phyloP scores from a whole-genome alignment of 92 coral and sea anemone species.

The Umimayanthus kanabou region DNA sequence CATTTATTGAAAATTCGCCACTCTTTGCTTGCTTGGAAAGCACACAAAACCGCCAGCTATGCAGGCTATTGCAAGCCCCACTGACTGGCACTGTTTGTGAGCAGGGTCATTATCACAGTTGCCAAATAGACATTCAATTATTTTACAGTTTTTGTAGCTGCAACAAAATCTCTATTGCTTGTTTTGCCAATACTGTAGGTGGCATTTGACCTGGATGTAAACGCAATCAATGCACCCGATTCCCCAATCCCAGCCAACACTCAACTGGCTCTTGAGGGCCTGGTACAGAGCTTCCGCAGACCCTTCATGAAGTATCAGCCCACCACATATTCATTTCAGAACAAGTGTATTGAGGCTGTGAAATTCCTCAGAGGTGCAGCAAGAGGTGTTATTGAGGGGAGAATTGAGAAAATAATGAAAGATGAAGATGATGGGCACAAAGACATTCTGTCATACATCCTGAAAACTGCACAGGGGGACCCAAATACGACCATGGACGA shows the following conservation, averaged over 20 bases:
- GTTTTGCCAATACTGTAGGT: constrained; percentile 34
- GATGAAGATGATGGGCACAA: constrained; percentile 58
- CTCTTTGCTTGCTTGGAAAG: too few species aligned
- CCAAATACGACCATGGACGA: constrained; percentile 74
- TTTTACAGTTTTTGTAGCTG: not conserved
- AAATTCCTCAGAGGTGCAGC: constrained; percentile 68
- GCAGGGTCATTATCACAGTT: not conserved
- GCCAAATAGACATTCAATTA: not conserved
- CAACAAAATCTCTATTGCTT: not conserved
- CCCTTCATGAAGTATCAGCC: constrained; percentile 76
- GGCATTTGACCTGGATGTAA: constrained; percentile 78
- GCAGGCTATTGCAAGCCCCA: too few species aligned
- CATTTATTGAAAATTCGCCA: too few species aligned
- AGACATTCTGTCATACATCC: constrained; percentile 74
- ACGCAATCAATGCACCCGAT: constrained; percentile 64
- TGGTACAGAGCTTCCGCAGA: constrained; percentile 79
- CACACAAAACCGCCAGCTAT: too few species aligned
- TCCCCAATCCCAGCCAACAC: constrained; percentile 75
- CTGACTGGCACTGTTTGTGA: too few species aligned
- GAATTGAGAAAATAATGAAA: constrained; percentile 59
- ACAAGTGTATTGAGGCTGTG: constrained; percentile 70
- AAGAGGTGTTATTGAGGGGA: constrained; percentile 64
- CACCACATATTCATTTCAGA: constrained; percentile 62
- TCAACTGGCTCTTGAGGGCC: constrained; percentile 72
- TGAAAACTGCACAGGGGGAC: constrained; percentile 60